A percentile compares a stretch with the other conserved stretches of the same genome.
These are phyloP conservation scores for Coecobrya sp. DNA, from an alignment of 2,888 invertebrate species.

Conservation along the genomic window DNA sequence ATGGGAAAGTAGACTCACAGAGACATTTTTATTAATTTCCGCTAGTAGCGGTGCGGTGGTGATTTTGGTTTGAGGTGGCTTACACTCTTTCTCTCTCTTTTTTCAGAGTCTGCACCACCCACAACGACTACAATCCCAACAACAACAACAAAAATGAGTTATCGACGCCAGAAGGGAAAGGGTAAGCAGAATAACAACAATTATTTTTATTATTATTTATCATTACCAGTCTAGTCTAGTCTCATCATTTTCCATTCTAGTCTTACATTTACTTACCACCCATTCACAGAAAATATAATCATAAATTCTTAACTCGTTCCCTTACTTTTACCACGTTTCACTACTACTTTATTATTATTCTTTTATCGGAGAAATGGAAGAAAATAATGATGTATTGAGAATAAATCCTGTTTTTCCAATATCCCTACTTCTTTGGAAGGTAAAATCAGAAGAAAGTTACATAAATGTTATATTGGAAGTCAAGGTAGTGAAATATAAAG, in stretches of 20 bases:
- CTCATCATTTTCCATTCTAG: too few relatives aligned
- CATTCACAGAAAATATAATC: not conserved
- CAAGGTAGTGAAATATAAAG: not conserved
- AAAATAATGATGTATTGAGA: conserved; percentile 8
- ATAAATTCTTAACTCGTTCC: conserved; percentile 66
- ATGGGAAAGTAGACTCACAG: not conserved
- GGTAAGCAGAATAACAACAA: conserved; percentile 21
- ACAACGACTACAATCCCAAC: conserved; percentile 93
- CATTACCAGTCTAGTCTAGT: not conserved
- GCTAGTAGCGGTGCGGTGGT: not conserved
- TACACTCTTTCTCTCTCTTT: not conserved
- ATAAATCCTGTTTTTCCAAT: not conserved
- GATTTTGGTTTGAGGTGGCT: not conserved
- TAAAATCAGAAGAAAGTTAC: too few relatives aligned
- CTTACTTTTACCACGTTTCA: not conserved
- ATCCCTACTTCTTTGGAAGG: not conserved
- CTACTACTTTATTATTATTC: not conserved
- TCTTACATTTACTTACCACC: not conserved
- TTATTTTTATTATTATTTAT: conserved; percentile 51
- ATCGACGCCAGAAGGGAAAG: conserved; percentile 86
- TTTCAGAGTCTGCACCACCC: conserved; percentile 92
- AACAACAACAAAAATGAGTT: conserved; percentile 90
- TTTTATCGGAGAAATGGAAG: not conserved
- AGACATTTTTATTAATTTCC: conserved; percentile 38
- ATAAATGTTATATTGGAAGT: not conserved